A percentile compares a stretch with the other conserved stretches of the same genome.
Evolutionary conservation across 2,113 vertebrate genomes (phyloP).

Genomic region (Thryonomys swinderianus): DNA sequence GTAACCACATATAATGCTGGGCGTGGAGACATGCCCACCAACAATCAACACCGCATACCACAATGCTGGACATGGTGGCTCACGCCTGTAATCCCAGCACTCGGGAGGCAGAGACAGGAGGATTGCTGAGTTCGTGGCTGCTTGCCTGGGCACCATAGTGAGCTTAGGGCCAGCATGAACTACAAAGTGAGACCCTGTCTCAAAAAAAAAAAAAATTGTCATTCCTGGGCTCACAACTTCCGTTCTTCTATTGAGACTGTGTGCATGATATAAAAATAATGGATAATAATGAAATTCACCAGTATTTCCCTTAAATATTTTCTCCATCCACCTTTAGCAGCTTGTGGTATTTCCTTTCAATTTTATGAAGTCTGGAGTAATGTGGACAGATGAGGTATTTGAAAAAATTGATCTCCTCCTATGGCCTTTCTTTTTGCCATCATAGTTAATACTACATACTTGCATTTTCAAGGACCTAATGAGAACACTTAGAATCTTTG

Average conservation of each 20-base stretch:
- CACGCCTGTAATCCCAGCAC: too few relatives aligned
- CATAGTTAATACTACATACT: neutral
- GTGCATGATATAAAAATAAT: constrained; percentile 76
- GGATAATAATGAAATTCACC: constrained; percentile 74
- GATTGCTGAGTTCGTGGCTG: too few relatives aligned
- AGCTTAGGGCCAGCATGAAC: too few relatives aligned
- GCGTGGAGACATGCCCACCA: too few relatives aligned
- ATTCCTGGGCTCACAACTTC: constrained; percentile 76
- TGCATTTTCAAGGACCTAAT: neutral
- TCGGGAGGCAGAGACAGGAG: too few relatives aligned
- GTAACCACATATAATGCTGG: too few relatives aligned
- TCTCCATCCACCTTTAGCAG: constrained; percentile 14
- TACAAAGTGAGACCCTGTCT: too few relatives aligned
- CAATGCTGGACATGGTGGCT: too few relatives aligned
- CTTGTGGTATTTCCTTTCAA: constrained; percentile 25
- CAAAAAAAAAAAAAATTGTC: constrained; percentile 66
- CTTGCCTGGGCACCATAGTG: too few relatives aligned
- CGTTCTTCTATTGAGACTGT: constrained; percentile 74
- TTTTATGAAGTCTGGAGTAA: neutral
- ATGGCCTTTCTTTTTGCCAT: neutral
- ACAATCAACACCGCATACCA: too few relatives aligned
- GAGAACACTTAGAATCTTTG: neutral
- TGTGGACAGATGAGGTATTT: neutral
- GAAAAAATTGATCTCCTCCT: neutral
- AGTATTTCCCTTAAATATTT: constrained; percentile 78